Evolutionary conservation across 1,140 invertebrate species (phyloP), one percentile per base, ranked within the genome.

Genomic region (Drosophila willistoni): DNA sequence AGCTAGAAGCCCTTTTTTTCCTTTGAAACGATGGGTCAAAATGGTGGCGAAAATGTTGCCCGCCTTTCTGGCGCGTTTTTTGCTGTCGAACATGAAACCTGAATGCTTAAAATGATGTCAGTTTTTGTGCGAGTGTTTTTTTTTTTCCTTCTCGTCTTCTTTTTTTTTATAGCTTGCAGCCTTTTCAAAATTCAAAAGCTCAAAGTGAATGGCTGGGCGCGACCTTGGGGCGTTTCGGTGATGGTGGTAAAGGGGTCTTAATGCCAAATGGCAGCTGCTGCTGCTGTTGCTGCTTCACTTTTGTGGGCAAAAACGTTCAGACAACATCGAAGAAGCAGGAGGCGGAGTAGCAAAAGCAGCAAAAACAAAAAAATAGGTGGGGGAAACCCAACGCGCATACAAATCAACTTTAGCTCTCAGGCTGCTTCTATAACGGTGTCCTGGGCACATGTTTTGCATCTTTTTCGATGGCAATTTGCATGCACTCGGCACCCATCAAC

Each of bases 161-260:
- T 44, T 62, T 62, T 62, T 39, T 25, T 25, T 41, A 25, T 44
- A 29, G 19, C 79, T 54, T 19, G 72, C 47, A 61, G 70, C 84
- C 85, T 85, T 90, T 90, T 90, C 67, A 84, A 84, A 89, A 91
- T 86, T 86, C 87, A 89, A 84, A 89, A 73, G 84, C 84, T 90
- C 84, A 89, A 89, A 89, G 77, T 90, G 84, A 89, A 89, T 81
- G 80, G 65, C 73, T 74, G 84, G 56, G 68, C 65, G 84, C 84
- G 83, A 89, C 83, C 83, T 87, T 86, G 83, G 70, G 51, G 67
- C 68, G 67, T 51, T 68, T 71, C 66, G 65, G 7, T 51, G 60
- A 12, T 25, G 64, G 44, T 56, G 57, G 34, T 7, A 22, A 12
- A 25, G 34, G 36, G 36, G 44, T 73, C 80, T 68, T 82, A 85